These are phyloP conservation scores for Aricia artaxerxes DNA, from an alignment of 2,888 invertebrate genomes.

Conservation along the genomic window DNA sequence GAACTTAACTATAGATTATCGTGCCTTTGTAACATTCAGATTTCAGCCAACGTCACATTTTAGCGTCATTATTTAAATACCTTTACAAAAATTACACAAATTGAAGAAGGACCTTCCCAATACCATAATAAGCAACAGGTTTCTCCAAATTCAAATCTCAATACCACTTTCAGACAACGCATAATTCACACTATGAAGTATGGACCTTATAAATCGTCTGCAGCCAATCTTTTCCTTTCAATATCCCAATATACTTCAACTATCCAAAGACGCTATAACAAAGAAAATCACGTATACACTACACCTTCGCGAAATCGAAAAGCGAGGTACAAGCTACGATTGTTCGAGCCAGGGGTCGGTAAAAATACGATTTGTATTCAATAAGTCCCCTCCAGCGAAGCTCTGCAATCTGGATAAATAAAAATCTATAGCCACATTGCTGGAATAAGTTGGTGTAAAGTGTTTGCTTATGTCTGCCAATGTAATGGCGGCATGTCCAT, in stretches of 20 bases:
- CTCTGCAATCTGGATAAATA: conserved; percentile 25
- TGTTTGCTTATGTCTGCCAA: neutral
- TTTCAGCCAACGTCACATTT: too few relatives aligned
- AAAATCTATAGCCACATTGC: conserved; percentile 19
- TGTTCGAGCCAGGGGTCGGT: conserved; percentile 51
- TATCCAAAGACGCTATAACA: conserved; percentile 34
- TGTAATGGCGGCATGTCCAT: too few relatives aligned
- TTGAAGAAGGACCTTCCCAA: too few relatives aligned
- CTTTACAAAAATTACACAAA: too few relatives aligned
- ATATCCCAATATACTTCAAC: conserved; percentile 17
- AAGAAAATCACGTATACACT: conserved; percentile 39
- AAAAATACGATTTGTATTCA: conserved; percentile 76
- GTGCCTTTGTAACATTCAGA: too few relatives aligned
- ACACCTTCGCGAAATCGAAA: conserved; percentile 39
- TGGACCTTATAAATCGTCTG: neutral
- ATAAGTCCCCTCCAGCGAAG: conserved; percentile 50
- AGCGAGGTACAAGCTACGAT: conserved; percentile 32
- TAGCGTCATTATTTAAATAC: too few relatives aligned
- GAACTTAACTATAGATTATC: too few relatives aligned
- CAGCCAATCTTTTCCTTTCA: neutral
- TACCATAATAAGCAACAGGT: too few relatives aligned
- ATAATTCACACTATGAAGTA: too few relatives aligned
- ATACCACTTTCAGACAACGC: too few relatives aligned
- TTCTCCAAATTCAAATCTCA: too few relatives aligned
- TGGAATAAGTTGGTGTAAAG: neutral